Evolutionary conservation across 2,797 vertebrate genomes (phyloP).

Genomic region (Anableps anableps): DNA sequence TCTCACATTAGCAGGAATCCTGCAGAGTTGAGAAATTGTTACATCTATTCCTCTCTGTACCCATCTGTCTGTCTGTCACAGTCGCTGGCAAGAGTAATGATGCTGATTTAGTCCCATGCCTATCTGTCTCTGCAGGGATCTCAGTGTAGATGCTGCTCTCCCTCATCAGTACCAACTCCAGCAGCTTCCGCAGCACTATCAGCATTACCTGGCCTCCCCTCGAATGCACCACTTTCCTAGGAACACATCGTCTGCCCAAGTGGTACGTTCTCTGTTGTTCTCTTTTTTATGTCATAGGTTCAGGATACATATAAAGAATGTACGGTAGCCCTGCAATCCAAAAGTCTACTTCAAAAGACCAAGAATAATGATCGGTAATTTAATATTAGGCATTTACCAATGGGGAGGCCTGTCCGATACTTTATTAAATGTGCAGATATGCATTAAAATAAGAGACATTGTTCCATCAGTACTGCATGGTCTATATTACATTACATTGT

Average conservation of each 20-base stretch:
- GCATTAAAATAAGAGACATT: too few relatives aligned
- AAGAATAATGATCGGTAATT: neutral
- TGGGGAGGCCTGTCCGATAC: too few relatives aligned
- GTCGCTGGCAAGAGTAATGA: neutral
- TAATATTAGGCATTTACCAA: too few relatives aligned
- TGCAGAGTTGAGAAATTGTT: constrained; percentile 28
- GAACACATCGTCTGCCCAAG: constrained; percentile 93
- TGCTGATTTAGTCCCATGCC: constrained; percentile 29
- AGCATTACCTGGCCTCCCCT: constrained; percentile 95
- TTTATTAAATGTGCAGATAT: too few relatives aligned
- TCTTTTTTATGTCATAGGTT: neutral
- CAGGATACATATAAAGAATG: neutral
- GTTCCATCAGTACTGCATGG: too few relatives aligned
- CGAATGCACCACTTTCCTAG: constrained; percentile 95
- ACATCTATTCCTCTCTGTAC: neutral
- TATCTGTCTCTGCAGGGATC: constrained; percentile 86
- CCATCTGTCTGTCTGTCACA: constrained; percentile 45
- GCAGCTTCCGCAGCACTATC: constrained; percentile 95
- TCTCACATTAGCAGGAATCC: constrained; percentile 31
- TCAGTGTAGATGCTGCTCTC: constrained; percentile 92
- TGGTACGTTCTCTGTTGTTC: constrained; percentile 81
- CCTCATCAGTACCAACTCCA: constrained; percentile 96
- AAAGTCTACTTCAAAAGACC: neutral
- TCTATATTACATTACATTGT: too few relatives aligned
- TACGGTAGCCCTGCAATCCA: neutral